phyloP scores from a whole-genome alignment of 1,140 invertebrate species.

The Aphelenchoides fujianensis region DNA sequence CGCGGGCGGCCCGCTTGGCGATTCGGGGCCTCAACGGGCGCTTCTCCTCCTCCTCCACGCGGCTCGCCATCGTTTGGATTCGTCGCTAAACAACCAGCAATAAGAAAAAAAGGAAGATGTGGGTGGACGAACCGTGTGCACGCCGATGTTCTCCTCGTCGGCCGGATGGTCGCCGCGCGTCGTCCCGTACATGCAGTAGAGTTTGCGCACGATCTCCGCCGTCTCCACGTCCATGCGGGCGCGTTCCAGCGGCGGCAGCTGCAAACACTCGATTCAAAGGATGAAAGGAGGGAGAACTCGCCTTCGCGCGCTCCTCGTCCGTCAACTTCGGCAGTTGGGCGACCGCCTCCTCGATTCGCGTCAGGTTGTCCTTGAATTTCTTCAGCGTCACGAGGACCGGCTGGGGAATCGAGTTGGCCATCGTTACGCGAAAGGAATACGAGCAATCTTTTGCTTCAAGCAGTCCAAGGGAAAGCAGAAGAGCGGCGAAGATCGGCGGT shows the following conservation, averaged over 20 bases:
- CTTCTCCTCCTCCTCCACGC: background rate
- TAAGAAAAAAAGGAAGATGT: background rate
- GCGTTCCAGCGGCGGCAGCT: background rate
- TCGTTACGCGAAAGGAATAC: background rate
- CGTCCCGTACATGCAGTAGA: conserved; percentile 2
- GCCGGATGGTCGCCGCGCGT: background rate
- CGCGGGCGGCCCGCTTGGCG: background rate
- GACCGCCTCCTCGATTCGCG: background rate
- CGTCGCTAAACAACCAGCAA: background rate
- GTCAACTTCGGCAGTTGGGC: background rate
- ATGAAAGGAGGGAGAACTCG: background rate
- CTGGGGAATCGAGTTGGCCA: background rate
- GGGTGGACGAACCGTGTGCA: background rate
- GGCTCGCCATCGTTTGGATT: background rate
- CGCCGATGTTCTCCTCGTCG: background rate
- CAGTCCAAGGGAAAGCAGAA: too few relatives aligned
- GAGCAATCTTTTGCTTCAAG: background rate
- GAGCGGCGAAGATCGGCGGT: too few relatives aligned
- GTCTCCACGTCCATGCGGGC: background rate
- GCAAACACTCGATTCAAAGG: background rate
- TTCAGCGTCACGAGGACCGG: background rate
- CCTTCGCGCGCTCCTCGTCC: background rate
- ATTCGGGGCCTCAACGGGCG: background rate
- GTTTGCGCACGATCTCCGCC: background rate
- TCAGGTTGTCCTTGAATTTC: background rate